These are phyloP conservation scores for Oxyteleia sp. DNA, from an alignment of 2,888 invertebrate genomes.

Conservation along the genomic window DNA sequence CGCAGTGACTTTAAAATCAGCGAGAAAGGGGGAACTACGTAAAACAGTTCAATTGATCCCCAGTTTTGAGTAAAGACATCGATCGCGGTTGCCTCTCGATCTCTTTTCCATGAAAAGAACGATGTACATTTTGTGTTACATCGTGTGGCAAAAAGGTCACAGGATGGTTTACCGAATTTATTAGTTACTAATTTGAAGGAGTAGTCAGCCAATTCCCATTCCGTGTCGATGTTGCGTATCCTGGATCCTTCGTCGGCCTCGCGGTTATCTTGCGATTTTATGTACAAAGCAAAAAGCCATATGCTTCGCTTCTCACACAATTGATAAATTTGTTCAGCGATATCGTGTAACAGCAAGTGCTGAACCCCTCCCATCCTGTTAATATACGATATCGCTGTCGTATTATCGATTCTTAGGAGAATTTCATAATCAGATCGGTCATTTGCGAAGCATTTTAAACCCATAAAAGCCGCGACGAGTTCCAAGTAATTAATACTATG, in stretches of 20 bases:
- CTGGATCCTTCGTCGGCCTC: neutral
- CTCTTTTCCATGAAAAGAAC: constrained; percentile 23
- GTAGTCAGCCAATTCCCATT: too few species aligned
- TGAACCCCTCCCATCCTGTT: neutral
- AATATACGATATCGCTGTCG: neutral
- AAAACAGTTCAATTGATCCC: constrained; percentile 43
- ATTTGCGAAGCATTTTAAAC: neutral
- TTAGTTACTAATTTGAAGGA: neutral
- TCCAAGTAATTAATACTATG: constrained; percentile 6
- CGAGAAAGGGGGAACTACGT: constrained; percentile 61
- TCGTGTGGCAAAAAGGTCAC: neutral
- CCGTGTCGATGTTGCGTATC: too few species aligned
- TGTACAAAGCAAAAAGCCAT: constrained; percentile 1
- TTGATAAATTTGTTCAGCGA: neutral
- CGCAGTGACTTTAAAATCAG: constrained; percentile 50
- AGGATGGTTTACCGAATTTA: neutral
- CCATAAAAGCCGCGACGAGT: neutral
- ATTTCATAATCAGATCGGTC: neutral
- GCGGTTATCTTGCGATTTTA: neutral
- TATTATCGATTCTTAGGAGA: neutral
- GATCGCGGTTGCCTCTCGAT: constrained; percentile 41
- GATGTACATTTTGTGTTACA: neutral
- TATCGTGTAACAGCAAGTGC: neutral
- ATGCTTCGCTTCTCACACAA: constrained; percentile 2
- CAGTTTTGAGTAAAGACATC: constrained; percentile 64